phyloP scores from a whole-genome alignment of 2,797 vertebrate species.

The Tapera naevia region DNA sequence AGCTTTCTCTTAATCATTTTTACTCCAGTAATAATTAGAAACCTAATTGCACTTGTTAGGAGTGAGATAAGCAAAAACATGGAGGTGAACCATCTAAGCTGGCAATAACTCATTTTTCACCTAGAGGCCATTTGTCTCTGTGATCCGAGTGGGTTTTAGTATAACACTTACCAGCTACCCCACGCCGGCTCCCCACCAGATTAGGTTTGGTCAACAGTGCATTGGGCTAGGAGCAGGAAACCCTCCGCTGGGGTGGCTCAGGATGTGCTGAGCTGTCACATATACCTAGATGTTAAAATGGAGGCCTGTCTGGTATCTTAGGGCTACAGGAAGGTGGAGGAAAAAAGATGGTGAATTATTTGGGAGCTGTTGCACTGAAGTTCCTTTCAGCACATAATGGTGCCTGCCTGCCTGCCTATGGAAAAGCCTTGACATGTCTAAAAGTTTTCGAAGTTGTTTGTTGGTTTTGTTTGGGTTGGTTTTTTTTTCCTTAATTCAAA shows the following conservation, averaged over 20 bases:
- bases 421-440: neutral
- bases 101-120: neutral
- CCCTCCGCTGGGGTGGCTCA: neutral
- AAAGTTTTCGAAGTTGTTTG: neutral
- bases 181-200: rapidly evolving
- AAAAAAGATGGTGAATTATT: neutral
- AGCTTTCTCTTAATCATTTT: neutral
- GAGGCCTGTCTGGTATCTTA: neutral
- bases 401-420: neutral
- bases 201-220: neutral
- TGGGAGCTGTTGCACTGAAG: neutral
- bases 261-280: neutral
- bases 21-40: neutral
- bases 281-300: neutral
- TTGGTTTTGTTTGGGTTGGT: neutral
- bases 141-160: neutral
- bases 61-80: neutral
- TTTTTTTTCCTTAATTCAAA: neutral
- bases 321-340: too few relatives aligned
- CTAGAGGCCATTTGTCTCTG: neutral
- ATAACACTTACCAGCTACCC: neutral
- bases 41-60: neutral
- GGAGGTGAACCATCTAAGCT: rapidly evolving
- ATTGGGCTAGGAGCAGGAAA: neutral
- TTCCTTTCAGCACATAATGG: neutral